Conservation (phyloP, 2,888 invertebrate genomes). For the Agriopis aurantiaria region DNA sequence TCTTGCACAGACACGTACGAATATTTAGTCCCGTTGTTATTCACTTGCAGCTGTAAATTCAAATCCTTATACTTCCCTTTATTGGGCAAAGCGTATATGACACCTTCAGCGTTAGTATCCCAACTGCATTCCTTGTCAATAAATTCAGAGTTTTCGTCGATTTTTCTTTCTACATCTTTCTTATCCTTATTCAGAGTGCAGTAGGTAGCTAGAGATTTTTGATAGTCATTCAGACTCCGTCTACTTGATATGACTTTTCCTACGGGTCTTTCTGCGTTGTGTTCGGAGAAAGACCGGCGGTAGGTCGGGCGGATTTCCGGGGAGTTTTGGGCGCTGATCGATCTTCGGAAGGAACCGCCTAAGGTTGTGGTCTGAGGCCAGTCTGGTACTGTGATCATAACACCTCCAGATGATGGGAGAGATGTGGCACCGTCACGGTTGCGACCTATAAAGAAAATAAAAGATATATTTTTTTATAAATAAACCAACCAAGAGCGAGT, state of each 20-base stretch:
- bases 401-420: slow-evolving; percentile 83
- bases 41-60: slow-evolving; percentile 81
- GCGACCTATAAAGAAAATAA: background rate
- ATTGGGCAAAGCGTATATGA: slow-evolving; percentile 82
- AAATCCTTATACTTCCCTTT: slow-evolving; percentile 83
- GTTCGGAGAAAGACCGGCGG: slow-evolving; percentile 80
- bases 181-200: slow-evolving; percentile 68
- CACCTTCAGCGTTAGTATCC: slow-evolving; percentile 85
- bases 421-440: slow-evolving; percentile 76
- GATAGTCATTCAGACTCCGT: slow-evolving; percentile 80
- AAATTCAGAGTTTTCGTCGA: slow-evolving; percentile 74
- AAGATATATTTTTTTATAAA: no score
- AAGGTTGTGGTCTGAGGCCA: slow-evolving; percentile 81
- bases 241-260: slow-evolving; percentile 82
- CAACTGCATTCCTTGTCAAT: slow-evolving; percentile 87
- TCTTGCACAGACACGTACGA: slow-evolving; percentile 82
- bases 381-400: slow-evolving; percentile 88
- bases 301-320: slow-evolving; percentile 81
- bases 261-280: slow-evolving; percentile 71
- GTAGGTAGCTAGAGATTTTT: slow-evolving; percentile 73
- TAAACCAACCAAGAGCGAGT: no score
- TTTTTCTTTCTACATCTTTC: slow-evolving; percentile 60
- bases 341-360: slow-evolving; percentile 69
- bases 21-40: slow-evolving; percentile 80
- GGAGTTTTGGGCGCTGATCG: slow-evolving; percentile 79